Base-by-base conservation (phyloP, 2,113 vertebrate genomes). In the Tinamus guttatus region DNA sequence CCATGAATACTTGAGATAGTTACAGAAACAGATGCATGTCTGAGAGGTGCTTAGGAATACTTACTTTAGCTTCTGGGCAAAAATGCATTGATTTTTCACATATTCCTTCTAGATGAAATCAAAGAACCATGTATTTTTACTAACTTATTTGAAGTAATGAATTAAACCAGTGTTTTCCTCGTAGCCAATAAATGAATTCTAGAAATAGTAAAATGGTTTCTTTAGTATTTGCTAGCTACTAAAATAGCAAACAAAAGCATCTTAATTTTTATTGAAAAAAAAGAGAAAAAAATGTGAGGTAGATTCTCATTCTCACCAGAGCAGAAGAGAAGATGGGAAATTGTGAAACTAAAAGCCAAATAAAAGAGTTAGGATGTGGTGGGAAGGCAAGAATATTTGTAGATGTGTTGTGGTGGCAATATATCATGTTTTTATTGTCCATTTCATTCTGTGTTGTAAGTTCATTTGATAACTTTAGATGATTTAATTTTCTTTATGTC, bases 401-500 rank as follows among this genome's bases (percentile, higher is more conserved):
- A 85, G 81, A 22, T 64, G 73, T 73, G 15, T 74, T 32, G 59
- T 67, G 25, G 52, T 16, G 67, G 63, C 21, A 60, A 34, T 1
- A 3, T 13, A 2, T 68, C 27, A 86, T 43, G 83, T 0, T 40
- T 2, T 3, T 38, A n/a, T 16, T n/a, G 94, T 95, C 51, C 81
- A n/a, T 81, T 51, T 70, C 54, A 38, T 16, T 63, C 63, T n/a
- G 68, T 15, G 32, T 12, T 45, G 11, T 3, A 34, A 93, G 18
- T 49, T 98, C 96, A 98, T 79, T 98, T 98, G 38, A 82, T 86
- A 68, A 96, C 86, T 96, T 97, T 99, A 34, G 98, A 98, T 58
- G 97, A 97, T 93, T 99, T 99, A 64, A 99, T 98, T 93, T 98
- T 99, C 98, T 98, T 98, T 96, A 99, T 98, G 78, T 99, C 99